phyloP scores from a whole-genome alignment of 2,113 vertebrate species.

The Hoplias malabaricus region DNA sequence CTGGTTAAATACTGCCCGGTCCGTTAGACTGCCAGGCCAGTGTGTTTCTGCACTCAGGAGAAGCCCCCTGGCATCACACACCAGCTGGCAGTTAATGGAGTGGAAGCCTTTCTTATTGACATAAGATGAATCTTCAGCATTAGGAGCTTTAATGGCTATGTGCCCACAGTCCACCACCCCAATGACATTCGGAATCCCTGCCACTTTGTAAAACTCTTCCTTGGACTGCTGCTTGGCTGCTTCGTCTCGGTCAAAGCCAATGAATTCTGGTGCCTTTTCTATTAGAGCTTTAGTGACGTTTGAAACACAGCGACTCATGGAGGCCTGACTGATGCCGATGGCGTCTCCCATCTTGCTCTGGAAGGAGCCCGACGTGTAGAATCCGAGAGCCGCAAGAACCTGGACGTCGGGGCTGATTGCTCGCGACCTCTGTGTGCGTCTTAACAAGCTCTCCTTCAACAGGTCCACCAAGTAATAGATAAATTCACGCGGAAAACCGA shows the following conservation, averaged over 20 bases:
- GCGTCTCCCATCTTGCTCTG: conserved; percentile 95
- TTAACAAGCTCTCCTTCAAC: conserved; percentile 80
- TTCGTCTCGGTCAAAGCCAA: conserved; percentile 79
- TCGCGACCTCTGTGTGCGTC: conserved; percentile 90
- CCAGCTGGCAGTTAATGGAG: conserved; percentile 91
- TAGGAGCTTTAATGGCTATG: conserved; percentile 93
- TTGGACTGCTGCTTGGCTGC: conserved; percentile 77
- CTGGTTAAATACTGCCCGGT: conserved; percentile 79
- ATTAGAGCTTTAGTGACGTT: conserved; percentile 92
- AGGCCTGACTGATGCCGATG: conserved; percentile 96
- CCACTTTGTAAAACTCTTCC: conserved; percentile 86
- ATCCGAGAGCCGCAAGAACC: conserved; percentile 93
- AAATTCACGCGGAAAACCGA: conserved; percentile 91
- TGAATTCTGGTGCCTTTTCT: conserved; percentile 87
- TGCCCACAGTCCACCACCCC: conserved; percentile 90
- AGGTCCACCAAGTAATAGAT: conserved; percentile 91
- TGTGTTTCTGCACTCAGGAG: conserved; percentile 87
- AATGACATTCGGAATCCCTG: conserved; percentile 87
- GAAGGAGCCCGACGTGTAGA: conserved; percentile 94
- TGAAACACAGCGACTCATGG: conserved; percentile 95
- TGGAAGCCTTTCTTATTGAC: conserved; percentile 93
- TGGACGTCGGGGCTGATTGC: conserved; percentile 96
- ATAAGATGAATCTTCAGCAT: conserved; percentile 89
- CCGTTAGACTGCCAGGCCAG: conserved; percentile 86
- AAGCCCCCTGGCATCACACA: conserved; percentile 86